Base-by-base conservation (phyloP, 2,888 invertebrate species). In the Frankliniella intonsa region DNA sequence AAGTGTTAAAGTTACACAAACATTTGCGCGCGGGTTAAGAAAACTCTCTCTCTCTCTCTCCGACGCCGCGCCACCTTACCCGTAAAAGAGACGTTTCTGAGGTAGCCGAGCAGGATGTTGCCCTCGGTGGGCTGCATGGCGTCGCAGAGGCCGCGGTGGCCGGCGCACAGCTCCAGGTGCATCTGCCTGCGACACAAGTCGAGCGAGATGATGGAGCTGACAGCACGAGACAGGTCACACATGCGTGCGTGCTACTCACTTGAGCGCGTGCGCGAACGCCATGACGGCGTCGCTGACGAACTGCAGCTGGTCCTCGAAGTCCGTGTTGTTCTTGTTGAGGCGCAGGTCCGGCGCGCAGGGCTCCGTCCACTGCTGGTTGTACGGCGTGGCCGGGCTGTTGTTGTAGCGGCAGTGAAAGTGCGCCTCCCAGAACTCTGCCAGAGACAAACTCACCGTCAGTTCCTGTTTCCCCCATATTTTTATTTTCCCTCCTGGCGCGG, bases 271-370 rank as follows among this genome's bases (percentile, higher is more conserved):
- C 0, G 96, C 97, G 88, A 98, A 97, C 0, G 97, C 96, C 93
- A 97, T 92, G 0, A 97, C 97, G 27, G 98, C 97, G 87, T 98
- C 98, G 55, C 96, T 96, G 50, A 98, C 98, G 88, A 97, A 98
- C 89, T 98, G 98, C 84, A 98, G 90, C 88, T 98, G 98, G 85
- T 95, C 93, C 88, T 98, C 98, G 85, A 96, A 96, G 85, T 94
- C 94, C 0, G 95, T 96, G 86, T 95, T 94, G 83, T 93, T 91
- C 80, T 91, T 90, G 0, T 93, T 92, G 9, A 97, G 91, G 12
- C 90, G 89, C 87, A 97, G 96, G 50, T 91, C 89, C 0, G 94
- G 95, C 0, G 95, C 94, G 87, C 98, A 98, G 9, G 88, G 86
- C 27, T 89, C 89, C 3, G 90, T 91, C 87, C 93, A 94, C 86